A percentile compares a stretch with the other conserved stretches of the same genome.
Evolutionary conservation across 2,797 vertebrate species (phyloP).

Genomic region (Myiothlypis coronata): DNA sequence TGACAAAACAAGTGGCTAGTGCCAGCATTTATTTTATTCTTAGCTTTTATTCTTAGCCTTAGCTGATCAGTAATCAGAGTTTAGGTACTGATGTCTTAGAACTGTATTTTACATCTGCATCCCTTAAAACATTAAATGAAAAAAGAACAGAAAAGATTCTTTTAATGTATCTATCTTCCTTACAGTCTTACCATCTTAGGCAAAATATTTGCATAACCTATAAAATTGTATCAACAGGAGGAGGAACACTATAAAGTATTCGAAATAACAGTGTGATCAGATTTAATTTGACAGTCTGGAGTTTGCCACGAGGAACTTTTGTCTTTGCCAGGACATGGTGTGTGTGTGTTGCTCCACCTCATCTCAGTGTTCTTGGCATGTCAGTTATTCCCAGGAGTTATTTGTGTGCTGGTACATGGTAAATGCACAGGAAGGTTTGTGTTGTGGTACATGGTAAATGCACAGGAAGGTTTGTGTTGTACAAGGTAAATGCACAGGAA

Average conservation of each 20-base stretch:
- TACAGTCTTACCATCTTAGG: background rate
- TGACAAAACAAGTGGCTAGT: background rate
- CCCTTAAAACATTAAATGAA: background rate
- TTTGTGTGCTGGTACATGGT: background rate
- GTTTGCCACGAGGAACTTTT: background rate
- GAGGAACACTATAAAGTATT: background rate
- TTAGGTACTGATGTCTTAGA: background rate
- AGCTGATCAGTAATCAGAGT: background rate
- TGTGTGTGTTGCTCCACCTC: background rate
- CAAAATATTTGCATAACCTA: background rate
- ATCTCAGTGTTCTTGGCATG: background rate
- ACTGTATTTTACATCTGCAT: background rate
- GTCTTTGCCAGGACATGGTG: background rate
- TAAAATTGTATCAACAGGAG: background rate
- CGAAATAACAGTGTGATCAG: background rate
- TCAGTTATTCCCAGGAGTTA: background rate
- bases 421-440: background rate
- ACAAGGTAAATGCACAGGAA: too few relatives aligned
- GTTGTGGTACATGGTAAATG: background rate
- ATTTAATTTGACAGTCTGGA: background rate
- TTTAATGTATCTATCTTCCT: background rate
- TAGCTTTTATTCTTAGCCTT: background rate
- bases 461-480: too few relatives aligned
- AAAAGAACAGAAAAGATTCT: background rate
- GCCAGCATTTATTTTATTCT: background rate